A percentile compares a stretch with the other conserved stretches of the same genome.
phyloP scores from a whole-genome alignment of 1,140 invertebrate species.

The Melitaea cinxia region DNA sequence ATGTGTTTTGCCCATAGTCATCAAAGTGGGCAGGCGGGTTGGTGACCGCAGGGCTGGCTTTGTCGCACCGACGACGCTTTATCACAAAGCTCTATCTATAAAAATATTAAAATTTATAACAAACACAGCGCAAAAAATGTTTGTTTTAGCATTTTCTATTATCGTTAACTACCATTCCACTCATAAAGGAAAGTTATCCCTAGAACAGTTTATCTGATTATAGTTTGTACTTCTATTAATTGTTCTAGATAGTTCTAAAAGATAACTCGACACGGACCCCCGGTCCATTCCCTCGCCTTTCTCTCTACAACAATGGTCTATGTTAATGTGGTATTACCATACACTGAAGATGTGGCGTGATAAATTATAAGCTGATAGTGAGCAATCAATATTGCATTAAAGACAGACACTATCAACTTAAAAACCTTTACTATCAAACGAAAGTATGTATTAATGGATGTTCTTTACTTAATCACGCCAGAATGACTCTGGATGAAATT shows the following conservation, averaged over 20 bases:
- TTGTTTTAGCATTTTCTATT: not conserved
- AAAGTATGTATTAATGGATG: no score
- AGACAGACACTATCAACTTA: no score
- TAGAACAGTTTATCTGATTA: slow-evolving; percentile 23
- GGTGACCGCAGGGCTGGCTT: no score
- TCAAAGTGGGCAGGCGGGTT: no score
- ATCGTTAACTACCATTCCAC: not conserved
- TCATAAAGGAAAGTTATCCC: slow-evolving; percentile 9
- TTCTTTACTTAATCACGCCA: no score
- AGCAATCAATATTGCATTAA: not conserved
- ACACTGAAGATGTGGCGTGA: slow-evolving; percentile 10
- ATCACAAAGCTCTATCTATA: no score
- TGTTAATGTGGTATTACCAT: slow-evolving; percentile 31
- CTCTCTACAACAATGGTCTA: slow-evolving; percentile 32
- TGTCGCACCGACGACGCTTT: no score
- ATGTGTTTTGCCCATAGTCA: no score
- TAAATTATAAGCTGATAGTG: slow-evolving; percentile 11
- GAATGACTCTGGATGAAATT: no score
- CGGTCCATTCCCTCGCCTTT: slow-evolving; percentile 29
- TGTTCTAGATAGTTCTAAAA: slow-evolving; percentile 29
- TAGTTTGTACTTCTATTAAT: slow-evolving; percentile 22
- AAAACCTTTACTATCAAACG: no score
- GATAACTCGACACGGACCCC: slow-evolving; percentile 18
- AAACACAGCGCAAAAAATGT: not conserved
- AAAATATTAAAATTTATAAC: not conserved